A percentile compares a stretch with the other conserved stretches of the same genome.
Evolutionary conservation across 2,888 invertebrate species (phyloP).

Genomic region (Cryptus armator): DNA sequence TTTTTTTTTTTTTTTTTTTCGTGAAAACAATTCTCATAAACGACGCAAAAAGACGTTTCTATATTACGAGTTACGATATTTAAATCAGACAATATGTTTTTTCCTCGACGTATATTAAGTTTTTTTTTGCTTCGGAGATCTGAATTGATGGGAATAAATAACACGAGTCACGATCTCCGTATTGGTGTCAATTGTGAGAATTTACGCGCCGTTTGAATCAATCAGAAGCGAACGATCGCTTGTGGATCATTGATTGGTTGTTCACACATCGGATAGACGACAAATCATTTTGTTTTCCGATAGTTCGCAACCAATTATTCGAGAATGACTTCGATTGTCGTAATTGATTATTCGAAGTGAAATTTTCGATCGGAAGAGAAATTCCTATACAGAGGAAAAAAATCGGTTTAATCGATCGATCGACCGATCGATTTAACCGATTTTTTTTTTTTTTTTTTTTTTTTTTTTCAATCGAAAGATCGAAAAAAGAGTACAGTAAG

Average conservation of each 20-base stretch:
- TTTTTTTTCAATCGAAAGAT: too few species aligned
- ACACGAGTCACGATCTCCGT: conserved; percentile 25
- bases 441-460: too few species aligned
- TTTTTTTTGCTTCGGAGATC: background rate
- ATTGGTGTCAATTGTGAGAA: conserved; percentile 47
- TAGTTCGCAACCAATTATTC: background rate
- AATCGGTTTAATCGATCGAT: too few species aligned
- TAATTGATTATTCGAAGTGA: background rate
- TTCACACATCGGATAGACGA: background rate
- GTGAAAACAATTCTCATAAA: too few species aligned
- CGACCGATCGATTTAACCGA: too few species aligned
- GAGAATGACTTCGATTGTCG: background rate
- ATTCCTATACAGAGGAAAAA: too few species aligned
- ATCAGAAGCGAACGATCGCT: conserved; percentile 25
- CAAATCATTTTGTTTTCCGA: conserved; percentile 1
- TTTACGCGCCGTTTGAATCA: conserved; percentile 23
- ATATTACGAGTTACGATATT: too few species aligned
- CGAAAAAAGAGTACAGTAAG: too few species aligned
- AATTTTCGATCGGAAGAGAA: too few species aligned
- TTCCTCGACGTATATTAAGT: background rate
- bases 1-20: too few species aligned
- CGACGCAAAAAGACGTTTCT: too few species aligned
- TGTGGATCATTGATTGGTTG: background rate
- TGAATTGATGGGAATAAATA: background rate
- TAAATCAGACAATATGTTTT: background rate